Evolutionary conservation across 2,797 vertebrate species (phyloP).

Genomic region (Myiotriccus ornatus): DNA sequence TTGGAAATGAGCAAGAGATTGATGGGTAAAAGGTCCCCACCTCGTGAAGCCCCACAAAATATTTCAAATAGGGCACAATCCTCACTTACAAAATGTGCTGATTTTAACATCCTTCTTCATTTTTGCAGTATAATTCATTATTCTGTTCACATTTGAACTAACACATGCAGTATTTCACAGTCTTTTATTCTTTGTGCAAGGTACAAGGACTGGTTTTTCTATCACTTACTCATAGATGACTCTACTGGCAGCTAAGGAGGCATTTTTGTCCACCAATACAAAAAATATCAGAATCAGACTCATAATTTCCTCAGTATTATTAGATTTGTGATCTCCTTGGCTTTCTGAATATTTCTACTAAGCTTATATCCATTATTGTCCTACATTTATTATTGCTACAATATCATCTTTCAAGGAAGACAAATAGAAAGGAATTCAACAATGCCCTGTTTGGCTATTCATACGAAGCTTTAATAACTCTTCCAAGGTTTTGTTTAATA

Average conservation of each 20-base stretch:
- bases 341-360: slow-evolving; percentile 1
- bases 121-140: background rate
- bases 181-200: background rate
- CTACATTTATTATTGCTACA: background rate
- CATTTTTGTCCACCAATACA: background rate
- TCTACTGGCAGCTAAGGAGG: background rate
- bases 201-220: background rate
- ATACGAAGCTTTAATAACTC: background rate
- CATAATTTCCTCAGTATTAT: background rate
- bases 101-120: background rate
- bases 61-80: background rate
- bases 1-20: background rate
- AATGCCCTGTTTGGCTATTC: background rate
- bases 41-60: background rate
- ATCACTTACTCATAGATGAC: background rate
- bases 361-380: background rate
- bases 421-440: background rate
- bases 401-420: background rate
- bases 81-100: background rate
- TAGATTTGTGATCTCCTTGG: background rate
- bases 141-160: background rate
- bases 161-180: background rate
- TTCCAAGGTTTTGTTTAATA: background rate
- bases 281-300: background rate
- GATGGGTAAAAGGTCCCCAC: background rate